Conservation (phyloP, 2,888 invertebrate species). For the Diarsia brunnea region DNA sequence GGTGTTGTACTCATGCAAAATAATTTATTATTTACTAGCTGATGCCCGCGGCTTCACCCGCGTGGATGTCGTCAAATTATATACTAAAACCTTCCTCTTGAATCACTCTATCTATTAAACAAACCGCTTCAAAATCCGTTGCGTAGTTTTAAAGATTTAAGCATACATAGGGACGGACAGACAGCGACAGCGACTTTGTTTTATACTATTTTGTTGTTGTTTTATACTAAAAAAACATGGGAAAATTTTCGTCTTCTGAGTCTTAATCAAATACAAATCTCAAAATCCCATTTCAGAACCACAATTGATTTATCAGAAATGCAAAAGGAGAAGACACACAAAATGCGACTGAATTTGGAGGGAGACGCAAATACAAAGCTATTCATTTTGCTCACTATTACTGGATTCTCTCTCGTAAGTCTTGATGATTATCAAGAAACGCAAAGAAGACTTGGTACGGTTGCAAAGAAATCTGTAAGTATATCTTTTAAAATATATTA, state of each 20-base stretch:
- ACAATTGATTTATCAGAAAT: slow-evolving; percentile 94
- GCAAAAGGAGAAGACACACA: slow-evolving; percentile 96
- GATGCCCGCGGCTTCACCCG: too few relatives aligned
- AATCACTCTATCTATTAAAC: too few relatives aligned
- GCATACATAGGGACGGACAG: too few relatives aligned
- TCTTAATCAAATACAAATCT: background rate
- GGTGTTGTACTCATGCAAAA: background rate
- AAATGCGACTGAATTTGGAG: slow-evolving; percentile 95
- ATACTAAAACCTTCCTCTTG: too few relatives aligned
- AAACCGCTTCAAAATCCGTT: too few relatives aligned
- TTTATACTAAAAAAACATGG: too few relatives aligned
- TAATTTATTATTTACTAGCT: background rate
- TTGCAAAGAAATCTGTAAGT: slow-evolving; percentile 92
- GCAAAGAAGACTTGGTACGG: slow-evolving; percentile 90
- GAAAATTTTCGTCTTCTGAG: too few relatives aligned
- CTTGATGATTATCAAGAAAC: slow-evolving; percentile 94
- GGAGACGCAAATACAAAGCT: slow-evolving; percentile 93
- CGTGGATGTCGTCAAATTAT: too few relatives aligned
- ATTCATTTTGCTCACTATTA: slow-evolving; percentile 97
- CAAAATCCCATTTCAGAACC: slow-evolving; percentile 82
- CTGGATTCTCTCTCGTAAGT: slow-evolving; percentile 97
- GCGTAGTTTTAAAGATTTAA: too few relatives aligned
- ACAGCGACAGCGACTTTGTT: too few relatives aligned
- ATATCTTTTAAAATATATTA: background rate
- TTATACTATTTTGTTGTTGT: too few relatives aligned